Conservation (phyloP, 2,113 vertebrate species). For the human (Homo sapiens) region GRCh38 chr7:129822001-129822500, state of each 20-base stretch:
- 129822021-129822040: background rate
- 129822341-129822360: background rate
- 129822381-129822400: background rate
- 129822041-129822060: background rate
- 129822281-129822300: background rate
- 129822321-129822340: background rate
- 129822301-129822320: background rate
- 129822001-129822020: background rate
- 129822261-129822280: background rate
- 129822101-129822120: rapidly evolving
- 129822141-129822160: background rate
- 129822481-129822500: background rate
- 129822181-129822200: background rate
- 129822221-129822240: background rate
- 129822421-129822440: background rate
- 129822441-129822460: background rate
- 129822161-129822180: background rate
- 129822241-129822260: background rate
- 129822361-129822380: background rate
- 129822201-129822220: background rate
- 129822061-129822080: background rate
- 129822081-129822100: background rate
- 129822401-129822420: background rate
- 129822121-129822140: background rate
- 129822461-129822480: background rate